Base-by-base conservation (phyloP, 2,888 invertebrate genomes). In the Graphium colonna region DNA sequence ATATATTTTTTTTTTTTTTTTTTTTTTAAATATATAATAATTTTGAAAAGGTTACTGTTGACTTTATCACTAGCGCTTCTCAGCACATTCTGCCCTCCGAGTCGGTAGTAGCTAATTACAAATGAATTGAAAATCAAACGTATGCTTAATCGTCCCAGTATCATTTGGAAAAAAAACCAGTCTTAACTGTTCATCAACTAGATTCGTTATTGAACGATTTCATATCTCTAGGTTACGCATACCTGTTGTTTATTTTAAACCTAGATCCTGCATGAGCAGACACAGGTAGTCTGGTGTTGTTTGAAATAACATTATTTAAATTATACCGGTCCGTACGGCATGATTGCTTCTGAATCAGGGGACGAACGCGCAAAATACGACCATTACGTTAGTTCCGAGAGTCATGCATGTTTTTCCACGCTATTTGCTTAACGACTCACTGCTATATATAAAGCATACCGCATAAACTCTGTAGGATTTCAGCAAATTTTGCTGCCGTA, bases 261-360 rank as follows among this genome's bases (percentile, higher is more conserved):
- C 9, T 15, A 47, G 26, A 26, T 21, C 16, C 38, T 8, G 12
- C 10, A 8, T 13, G 1, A 16, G 5, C 17, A 12, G 13, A 10
- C 13, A 21, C 41, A 40, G 41, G 40, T 31, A 41, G 41, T 16
- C 31, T 16, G 28, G 13, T 38, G 48, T 49, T 41, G 9, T 49
- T 28, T 41, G 40, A 49, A 49, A 49, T 41, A 49, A 49, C 17
- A 49, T 31, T 40, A 49, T 49, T 31, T 49, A 43, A 21, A 50
- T 40, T 31, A 28, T 41, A 31, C 12, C 31, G 39, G 9, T 16
- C 13, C 40, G 15, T n/a, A 31, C 10, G 31, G 31, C 9, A 31
- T 9, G 31, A 31, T 31, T 31, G 8, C 31, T 10, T 9, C 31
- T 1, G 4, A 31, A 9, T 31, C 31, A 5, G 31, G 26, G 10